Conservation (phyloP, 2,113 vertebrate genomes). For the Dromas ardeola region DNA sequence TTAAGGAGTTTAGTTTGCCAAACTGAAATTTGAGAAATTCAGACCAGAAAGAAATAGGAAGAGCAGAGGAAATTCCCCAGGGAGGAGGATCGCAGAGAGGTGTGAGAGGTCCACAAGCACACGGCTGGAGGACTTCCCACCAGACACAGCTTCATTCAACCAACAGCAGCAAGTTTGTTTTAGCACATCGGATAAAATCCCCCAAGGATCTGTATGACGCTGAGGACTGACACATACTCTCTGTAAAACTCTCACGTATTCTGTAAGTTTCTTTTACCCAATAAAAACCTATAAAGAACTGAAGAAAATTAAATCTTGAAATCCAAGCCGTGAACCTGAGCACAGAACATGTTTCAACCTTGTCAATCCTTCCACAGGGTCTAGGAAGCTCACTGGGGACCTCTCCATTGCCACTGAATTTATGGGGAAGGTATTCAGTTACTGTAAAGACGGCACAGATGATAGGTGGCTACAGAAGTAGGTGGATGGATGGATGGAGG, state of each 20-base stretch:
- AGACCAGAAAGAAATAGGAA: not conserved
- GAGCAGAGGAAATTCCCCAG: not conserved
- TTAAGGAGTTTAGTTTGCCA: not conserved
- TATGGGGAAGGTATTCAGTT: not conserved
- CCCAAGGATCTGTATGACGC: not conserved
- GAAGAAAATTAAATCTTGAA: not conserved
- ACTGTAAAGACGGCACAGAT: not conserved
- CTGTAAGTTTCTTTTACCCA: not conserved
- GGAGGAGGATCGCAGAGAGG: not conserved
- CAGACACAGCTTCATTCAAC: not conserved
- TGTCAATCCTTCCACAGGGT: not conserved
- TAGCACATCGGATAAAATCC: not conserved
- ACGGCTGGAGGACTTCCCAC: not conserved
- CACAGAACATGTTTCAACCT: not conserved
- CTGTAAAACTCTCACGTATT: not conserved
- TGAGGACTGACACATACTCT: not conserved
- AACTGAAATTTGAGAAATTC: conserved; percentile 1
- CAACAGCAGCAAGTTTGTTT: not conserved
- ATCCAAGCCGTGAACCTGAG: not conserved
- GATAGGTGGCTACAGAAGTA: not conserved
- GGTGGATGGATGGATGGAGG: not conserved
- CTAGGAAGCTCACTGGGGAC: not conserved
- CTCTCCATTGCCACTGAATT: not conserved
- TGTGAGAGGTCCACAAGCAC: not conserved
- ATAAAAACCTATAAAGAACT: not conserved